Percentiles rank a stretch among this genome's conserved stretches.
Evolutionary conservation across 2,113 vertebrate species (phyloP).

Genomic region (Ceratotherium simum): DNA sequence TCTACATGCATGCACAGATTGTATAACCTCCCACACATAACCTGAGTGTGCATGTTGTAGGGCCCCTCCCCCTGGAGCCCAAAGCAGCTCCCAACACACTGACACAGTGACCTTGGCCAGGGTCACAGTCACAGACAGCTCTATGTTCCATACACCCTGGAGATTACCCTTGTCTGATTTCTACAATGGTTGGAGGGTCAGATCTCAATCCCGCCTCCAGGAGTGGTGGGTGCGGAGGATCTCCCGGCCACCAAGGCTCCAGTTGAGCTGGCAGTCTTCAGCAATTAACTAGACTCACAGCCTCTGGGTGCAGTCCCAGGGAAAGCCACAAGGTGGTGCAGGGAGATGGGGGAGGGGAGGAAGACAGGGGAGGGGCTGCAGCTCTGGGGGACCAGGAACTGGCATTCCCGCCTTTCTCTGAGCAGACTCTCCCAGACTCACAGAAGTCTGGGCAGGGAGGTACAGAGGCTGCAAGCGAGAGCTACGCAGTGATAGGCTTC

Average conservation of each 20-base stretch:
- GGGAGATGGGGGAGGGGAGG: conserved; percentile 60
- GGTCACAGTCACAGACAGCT: conserved; percentile 60
- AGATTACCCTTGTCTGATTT: conserved; percentile 51
- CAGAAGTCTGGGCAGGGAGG: not conserved
- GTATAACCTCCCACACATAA: conserved; percentile 65
- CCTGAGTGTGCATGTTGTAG: conserved; percentile 2
- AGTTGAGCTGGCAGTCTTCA: not conserved
- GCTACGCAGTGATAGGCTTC: not conserved
- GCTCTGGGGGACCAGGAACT: not conserved
- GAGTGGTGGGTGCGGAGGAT: not conserved
- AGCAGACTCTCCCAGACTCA: not conserved
- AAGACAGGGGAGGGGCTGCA: not conserved
- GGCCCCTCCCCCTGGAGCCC: conserved; percentile 48
- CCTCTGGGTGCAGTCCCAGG: conserved; percentile 58
- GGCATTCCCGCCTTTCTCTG: conserved; percentile 32
- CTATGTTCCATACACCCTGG: conserved; percentile 19
- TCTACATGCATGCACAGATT: conserved; percentile 51
- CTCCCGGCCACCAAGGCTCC: not conserved
- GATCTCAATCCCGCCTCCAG: not conserved
- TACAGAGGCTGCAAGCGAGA: not conserved
- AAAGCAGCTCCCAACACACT: conserved; percentile 73
- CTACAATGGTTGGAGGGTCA: conserved; percentile 23
- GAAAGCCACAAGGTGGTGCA: conserved; percentile 73
- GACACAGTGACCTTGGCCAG: conserved; percentile 84
- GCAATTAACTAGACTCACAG: not conserved